A percentile compares a stretch with the other conserved stretches of the same genome.
Evolutionary conservation across 2,888 invertebrate genomes (phyloP).

Genomic region (Nyleta sp.): DNA sequence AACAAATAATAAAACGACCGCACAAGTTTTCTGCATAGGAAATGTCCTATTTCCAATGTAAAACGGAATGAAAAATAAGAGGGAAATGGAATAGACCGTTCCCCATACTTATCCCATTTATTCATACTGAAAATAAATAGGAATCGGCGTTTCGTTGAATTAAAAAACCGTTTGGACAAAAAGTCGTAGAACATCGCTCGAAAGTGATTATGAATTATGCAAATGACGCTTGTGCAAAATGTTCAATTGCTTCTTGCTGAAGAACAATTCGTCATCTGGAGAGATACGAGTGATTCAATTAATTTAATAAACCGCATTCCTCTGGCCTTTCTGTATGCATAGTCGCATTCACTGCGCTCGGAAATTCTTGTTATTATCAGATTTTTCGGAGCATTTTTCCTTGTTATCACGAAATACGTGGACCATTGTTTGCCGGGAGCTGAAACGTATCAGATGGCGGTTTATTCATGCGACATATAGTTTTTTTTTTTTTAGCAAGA

Average conservation of each 20-base stretch:
- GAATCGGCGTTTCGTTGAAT: neutral
- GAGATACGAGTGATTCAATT: neutral
- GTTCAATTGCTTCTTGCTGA: neutral
- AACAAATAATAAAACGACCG: neutral
- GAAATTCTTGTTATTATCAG: slow-evolving; percentile 33
- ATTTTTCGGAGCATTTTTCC: slow-evolving; percentile 46
- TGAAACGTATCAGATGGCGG: slow-evolving; percentile 26
- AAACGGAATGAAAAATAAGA: slow-evolving; percentile 22
- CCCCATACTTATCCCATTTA: slow-evolving; percentile 17
- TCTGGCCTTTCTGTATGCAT: too few species aligned
- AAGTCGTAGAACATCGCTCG: neutral
- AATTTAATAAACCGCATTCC: slow-evolving; percentile 13
- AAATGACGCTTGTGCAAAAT: neutral
- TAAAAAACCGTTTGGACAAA: slow-evolving; percentile 7
- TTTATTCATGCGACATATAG: slow-evolving; percentile 41
- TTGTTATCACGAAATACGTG: slow-evolving; percentile 37
- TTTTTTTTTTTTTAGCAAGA: too few species aligned
- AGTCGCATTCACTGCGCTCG: slow-evolving; percentile 5
- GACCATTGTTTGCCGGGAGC: slow-evolving; percentile 20
- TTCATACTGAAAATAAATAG: slow-evolving; percentile 21
- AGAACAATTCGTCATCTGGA: slow-evolving; percentile 1
- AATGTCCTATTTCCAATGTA: slow-evolving; percentile 31
- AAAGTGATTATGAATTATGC: slow-evolving; percentile 6
- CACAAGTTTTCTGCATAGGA: slow-evolving; percentile 26
- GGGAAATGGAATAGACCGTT: slow-evolving; percentile 12